phyloP scores from a whole-genome alignment of 2,888 invertebrate species.

The Dendrolimus pini region DNA sequence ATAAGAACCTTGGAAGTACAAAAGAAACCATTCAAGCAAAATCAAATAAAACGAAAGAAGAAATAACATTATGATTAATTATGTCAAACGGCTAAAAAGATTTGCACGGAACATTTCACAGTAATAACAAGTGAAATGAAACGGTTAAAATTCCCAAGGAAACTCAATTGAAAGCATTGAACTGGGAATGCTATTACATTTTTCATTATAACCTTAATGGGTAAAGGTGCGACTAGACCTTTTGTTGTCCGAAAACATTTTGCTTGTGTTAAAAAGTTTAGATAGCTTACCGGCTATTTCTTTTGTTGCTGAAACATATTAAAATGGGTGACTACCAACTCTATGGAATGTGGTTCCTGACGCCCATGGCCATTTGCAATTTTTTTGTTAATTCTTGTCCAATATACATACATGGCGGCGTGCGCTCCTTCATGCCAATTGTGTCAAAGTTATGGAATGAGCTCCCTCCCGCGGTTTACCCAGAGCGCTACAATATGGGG shows the following conservation, averaged over 20 bases:
- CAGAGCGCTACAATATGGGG: too few species aligned
- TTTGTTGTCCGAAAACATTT: too few species aligned
- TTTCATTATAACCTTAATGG: conserved; percentile 49
- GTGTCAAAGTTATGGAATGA: too few species aligned
- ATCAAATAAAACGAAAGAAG: too few species aligned
- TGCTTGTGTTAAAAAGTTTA: too few species aligned
- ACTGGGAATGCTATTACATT: conserved; percentile 43
- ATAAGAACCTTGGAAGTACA: too few species aligned
- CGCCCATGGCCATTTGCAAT: neutral
- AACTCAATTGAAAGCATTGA: conserved; percentile 47
- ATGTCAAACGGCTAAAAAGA: conserved; percentile 10
- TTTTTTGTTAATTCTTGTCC: too few species aligned
- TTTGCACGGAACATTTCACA: neutral
- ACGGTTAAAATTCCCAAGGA: conserved; percentile 17
- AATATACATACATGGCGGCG: too few species aligned
- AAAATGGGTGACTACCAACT: neutral
- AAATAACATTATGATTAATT: conserved; percentile 1
- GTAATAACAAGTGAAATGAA: conserved; percentile 31
- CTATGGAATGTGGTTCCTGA: neutral
- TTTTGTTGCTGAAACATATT: neutral
- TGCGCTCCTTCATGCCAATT: too few species aligned
- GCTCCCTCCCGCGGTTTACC: too few species aligned
- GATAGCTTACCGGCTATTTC: neutral
- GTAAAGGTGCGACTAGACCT: conserved; percentile 15
- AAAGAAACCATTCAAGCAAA: too few species aligned